Evolutionary conservation across 1,140 invertebrate species (phyloP), one percentile per base, ranked within the genome.

Genomic region (Helicoverpa armigera): DNA sequence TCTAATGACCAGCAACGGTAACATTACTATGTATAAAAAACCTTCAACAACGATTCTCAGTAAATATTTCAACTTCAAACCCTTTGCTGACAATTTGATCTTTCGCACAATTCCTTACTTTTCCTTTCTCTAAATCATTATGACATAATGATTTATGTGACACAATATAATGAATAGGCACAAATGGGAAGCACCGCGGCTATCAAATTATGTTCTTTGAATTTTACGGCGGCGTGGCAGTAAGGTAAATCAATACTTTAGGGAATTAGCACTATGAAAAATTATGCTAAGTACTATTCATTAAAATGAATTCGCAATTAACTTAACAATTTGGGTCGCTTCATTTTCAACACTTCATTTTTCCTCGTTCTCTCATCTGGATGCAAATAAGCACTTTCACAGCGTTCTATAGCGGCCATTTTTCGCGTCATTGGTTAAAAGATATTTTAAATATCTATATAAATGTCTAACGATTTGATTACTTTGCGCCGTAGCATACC

Each of bases 381-480:
- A 65, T 81, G 81, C 76, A 82, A 86, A 86, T 86, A 82, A 86
- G 85, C 65, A 80, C 56, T 67, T 80, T 69, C 53, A 72, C 63
- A 72, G 23, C 60, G 81, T 72, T 77, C 70, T 69, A 79, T 73
- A 81, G 80, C 70, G 70, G 18, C 60, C 72, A 85, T 85, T 85
- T 83, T 78, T 65, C 80, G 84, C 82, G 54, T 82, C 76, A 85
- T 82, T 79, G 81, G 61, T 65, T 77, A 76, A 80, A 83, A 80
- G 53, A 78, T 81, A 83, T 79, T 16, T 61, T 50, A 75, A 75
- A 75, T 75, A 60, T 75, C 31, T 75, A 14, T 23, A 60, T 61
- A 69, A 53, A 29, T 53, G 48, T 70, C 12, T 70, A 54, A 53
- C 48, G 50, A 53, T 53, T 70, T 70, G 67, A 70, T 70, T 70